Evolutionary conservation across 2,888 invertebrate species (phyloP), one percentile per base, ranked within the genome.

Genomic region (Agrenia bidenticulata): DNA sequence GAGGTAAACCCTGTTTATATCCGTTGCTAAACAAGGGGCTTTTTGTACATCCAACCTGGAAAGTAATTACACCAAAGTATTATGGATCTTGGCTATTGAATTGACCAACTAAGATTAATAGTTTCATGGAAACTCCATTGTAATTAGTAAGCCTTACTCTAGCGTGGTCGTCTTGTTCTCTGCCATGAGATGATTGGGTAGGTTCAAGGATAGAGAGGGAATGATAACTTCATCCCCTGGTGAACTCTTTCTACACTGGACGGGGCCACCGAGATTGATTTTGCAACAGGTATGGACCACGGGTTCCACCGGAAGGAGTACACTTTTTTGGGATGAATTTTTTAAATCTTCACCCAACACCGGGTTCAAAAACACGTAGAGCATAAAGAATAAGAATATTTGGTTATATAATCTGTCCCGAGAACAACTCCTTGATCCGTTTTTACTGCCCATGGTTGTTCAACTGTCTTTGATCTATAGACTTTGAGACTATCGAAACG

Each of bases 151-250:
- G 45, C 26, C 67, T 64, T 60, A 68, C 68, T n/a, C 4, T 53
- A 68, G 62, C 1, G 11, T 26, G 15, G 63, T 62, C 0, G 62
- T 63, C 11, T 37, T 37, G 64, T 68, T 68, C 49, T 68, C 68
- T 9, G 68, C 65, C 68, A 68, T 65, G 41, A 68, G 24, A 56
- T 64, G 50, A 45, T 23, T 9, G 11, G 64, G 63, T 37, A 68
- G 42, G 13, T 19, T 65, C 50, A 57, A 15, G 2, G 57, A 39
- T 9, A 4, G 19, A 9, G 57, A 57, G 5, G 57, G 23, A 11
- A 37, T 57, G 4, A 57, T 21, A 4, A 32, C 4, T 4, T 19
- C 23, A 39, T 57, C 57, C 7, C 21, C 57, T 4, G 26, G 57
- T 9, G 15, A 4, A 9, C 4, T 2, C 17, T 57, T 57, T 27